Conservation (phyloP, 2,888 invertebrate genomes). For the Escarpia spicata region DNA sequence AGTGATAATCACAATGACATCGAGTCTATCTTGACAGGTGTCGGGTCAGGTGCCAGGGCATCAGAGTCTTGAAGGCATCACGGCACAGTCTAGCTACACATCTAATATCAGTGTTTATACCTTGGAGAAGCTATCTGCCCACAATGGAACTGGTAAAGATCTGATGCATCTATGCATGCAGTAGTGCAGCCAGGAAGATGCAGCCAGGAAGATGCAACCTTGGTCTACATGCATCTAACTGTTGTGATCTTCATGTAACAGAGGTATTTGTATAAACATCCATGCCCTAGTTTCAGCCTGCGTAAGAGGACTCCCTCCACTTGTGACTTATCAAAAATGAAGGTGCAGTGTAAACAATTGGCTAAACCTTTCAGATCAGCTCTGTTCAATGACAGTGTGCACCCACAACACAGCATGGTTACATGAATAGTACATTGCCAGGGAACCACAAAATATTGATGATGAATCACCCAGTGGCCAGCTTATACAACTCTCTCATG, state of each 20-base stretch:
- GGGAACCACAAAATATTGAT: not conserved
- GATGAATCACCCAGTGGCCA: not conserved
- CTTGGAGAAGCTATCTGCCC: not conserved
- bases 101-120: not conserved
- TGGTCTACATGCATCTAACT: not conserved
- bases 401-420: not conserved
- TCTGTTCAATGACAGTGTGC: not conserved
- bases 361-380: not conserved
- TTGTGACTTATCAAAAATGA: not conserved
- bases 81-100: not conserved
- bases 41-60: not conserved
- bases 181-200: not conserved
- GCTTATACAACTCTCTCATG: not conserved
- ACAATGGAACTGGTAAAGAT: not conserved
- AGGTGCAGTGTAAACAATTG: not conserved
- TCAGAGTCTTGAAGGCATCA: not conserved
- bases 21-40: not conserved
- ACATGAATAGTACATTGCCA: not conserved
- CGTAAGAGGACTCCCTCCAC: not conserved
- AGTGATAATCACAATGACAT: not conserved
- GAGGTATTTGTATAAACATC: not conserved
- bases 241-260: too few relatives aligned
- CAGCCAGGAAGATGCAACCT: not conserved
- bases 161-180: not conserved
- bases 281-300: not conserved